Evolutionary conservation across 2,888 invertebrate species (phyloP).

Genomic region (Acrobasis suavella): DNA sequence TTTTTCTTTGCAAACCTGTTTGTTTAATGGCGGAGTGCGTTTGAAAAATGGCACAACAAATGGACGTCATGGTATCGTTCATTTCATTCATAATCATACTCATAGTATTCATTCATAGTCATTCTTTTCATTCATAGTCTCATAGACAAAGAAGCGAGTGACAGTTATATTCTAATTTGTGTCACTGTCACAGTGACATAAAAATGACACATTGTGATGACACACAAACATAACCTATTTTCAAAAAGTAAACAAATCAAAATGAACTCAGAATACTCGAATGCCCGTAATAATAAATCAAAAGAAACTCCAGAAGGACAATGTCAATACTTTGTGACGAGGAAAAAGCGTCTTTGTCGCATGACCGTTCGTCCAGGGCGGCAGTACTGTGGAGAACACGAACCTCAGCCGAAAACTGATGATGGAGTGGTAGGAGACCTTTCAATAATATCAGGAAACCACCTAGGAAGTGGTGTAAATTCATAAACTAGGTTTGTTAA

Average conservation of each 20-base stretch:
- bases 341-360: slow-evolving; percentile 89
- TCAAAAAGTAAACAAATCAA: slow-evolving; percentile 5
- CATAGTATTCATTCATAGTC: no score
- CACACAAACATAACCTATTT: not conserved
- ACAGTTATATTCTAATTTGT: no score
- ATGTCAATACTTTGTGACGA: slow-evolving; percentile 85
- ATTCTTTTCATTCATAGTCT: no score
- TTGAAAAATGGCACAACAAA: no score
- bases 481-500: no score
- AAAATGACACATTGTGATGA: not conserved
- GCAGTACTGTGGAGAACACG: slow-evolving; percentile 88
- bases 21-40: no score
- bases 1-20: no score
- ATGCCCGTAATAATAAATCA: not conserved
- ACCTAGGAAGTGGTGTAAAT: no score
- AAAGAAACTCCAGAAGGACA: slow-evolving; percentile 46
- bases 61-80: no score
- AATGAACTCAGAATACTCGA: not conserved
- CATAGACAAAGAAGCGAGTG: no score
- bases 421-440: slow-evolving; percentile 47
- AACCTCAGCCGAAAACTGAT: slow-evolving; percentile 57
- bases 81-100: no score
- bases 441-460: not conserved
- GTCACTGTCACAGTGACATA: no score
- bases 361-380: slow-evolving; percentile 88